These are phyloP conservation scores for Diprion similis DNA, from an alignment of 1,140 invertebrate species.

Conservation along the genomic window DNA sequence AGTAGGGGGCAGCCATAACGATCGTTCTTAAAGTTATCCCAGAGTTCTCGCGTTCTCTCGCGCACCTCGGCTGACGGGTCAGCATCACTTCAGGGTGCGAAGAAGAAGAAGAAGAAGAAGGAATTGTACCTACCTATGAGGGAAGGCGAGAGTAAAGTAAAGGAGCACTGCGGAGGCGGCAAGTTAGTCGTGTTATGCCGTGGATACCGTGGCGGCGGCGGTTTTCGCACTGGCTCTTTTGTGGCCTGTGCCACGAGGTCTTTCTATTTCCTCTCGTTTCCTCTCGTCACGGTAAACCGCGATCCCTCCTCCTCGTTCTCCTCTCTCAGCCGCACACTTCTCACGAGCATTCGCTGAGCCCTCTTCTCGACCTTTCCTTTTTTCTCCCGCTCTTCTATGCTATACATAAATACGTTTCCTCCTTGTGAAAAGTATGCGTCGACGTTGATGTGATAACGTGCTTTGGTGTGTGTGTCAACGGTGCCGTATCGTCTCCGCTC, in stretches of 20 bases:
- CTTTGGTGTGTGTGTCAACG: too few species aligned
- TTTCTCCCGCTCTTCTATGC: background rate
- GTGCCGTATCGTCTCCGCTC: too few species aligned
- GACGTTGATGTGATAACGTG: too few species aligned
- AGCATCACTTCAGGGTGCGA: too few species aligned
- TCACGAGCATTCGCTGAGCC: too few species aligned
- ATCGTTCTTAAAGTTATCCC: slow-evolving; percentile 12
- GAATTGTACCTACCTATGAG: too few species aligned
- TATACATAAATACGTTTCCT: background rate
- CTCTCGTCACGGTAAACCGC: background rate
- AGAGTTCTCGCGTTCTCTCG: background rate
- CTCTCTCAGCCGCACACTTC: too few species aligned
- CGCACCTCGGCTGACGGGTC: slow-evolving; percentile 9
- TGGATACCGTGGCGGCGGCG: background rate
- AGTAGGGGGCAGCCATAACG: background rate
- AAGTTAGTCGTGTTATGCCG: background rate
- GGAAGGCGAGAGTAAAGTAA: too few species aligned
- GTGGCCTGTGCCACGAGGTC: background rate
- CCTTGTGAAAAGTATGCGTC: background rate
- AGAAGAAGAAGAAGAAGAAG: too few species aligned
- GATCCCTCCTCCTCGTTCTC: background rate
- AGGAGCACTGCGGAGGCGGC: too few species aligned
- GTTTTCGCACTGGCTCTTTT: background rate
- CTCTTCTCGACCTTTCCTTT: background rate
- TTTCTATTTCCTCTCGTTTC: background rate